Conservation (phyloP, 2,888 invertebrate genomes). For the Fragum sueziense region DNA sequence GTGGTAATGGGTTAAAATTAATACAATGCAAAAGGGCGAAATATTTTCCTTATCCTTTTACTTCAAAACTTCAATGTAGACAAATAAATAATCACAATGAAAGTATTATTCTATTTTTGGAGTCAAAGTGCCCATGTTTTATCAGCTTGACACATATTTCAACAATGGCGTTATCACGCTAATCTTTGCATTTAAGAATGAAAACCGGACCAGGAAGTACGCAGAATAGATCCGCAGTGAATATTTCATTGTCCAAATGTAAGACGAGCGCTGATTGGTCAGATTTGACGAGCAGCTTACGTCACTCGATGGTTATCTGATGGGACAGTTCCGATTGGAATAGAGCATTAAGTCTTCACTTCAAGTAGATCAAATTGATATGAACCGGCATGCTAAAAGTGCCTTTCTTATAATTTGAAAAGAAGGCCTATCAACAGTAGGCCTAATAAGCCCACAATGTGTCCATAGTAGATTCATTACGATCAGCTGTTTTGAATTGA, state of each 20-base stretch:
- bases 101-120: too few species aligned
- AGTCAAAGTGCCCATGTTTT: background rate
- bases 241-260: background rate
- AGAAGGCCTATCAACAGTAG: too few species aligned
- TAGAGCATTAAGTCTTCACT: background rate
- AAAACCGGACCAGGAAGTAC: constrained; percentile 5
- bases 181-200: background rate
- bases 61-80: too few species aligned
- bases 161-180: background rate
- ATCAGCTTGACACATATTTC: background rate
- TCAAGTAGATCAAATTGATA: background rate
- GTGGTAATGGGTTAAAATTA: too few species aligned
- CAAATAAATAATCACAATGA: too few species aligned
- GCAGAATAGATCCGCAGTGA: background rate
- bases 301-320: background rate
- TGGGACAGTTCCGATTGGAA: background rate
- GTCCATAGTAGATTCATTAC: too few species aligned
- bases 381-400: too few species aligned
- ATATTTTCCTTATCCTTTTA: too few species aligned
- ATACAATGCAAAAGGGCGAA: too few species aligned
- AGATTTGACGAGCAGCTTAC: background rate
- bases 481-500: too few species aligned
- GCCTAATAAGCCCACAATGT: too few species aligned
- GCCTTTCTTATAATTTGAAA: too few species aligned
- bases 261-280: background rate